Evolutionary conservation across 2,888 invertebrate species (phyloP), one percentile per base, ranked within the genome.

Genomic region (Lycia hirtaria): DNA sequence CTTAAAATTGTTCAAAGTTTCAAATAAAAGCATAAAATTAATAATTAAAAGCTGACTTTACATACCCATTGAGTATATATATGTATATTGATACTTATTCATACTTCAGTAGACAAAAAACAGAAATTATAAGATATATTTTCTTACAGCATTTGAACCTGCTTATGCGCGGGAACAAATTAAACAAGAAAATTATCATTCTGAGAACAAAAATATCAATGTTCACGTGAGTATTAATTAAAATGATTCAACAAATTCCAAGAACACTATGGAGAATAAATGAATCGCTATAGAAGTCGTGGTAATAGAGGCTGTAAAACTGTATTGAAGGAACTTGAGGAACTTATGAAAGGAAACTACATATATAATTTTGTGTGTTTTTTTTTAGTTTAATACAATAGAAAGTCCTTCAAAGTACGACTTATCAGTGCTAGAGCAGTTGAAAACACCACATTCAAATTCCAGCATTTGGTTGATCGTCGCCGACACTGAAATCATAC

Each of bases 391-490:
- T 26, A 49, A 30, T 1, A 28, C 32, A 10, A 24, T 38, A 24
- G 55, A 62, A 22, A 33, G 47, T 45, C 35, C 50, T 22, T 40
- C 58, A 45, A 59, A 69, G 44, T 57, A 80, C 17, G 73, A 83
- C 70, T 60, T 83, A 51, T 62, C 66, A 24, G 60, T 69, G 4
- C 55, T 87, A 12, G 83, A 76, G 69, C 62, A 62, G 19, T 47
- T 80, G 32, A 74, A 78, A 1, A 56, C 64, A 9, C 30, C 63
- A 5, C 45, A 65, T 53, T 57, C 60, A n/a, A 61, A 70, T 43
- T 17, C 60, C 32, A 68, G 75, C 40, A 64, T 64, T 22, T 88
- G 84, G 85, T 85, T 78, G 62, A 78, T 90, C 59, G 79, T 87
- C 5, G 75, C 79, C 6, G 89, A 87, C 64, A 71, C 72, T 14